Base-by-base conservation (phyloP, 2,113 vertebrate species). In the Orientallactaga bullata region DNA sequence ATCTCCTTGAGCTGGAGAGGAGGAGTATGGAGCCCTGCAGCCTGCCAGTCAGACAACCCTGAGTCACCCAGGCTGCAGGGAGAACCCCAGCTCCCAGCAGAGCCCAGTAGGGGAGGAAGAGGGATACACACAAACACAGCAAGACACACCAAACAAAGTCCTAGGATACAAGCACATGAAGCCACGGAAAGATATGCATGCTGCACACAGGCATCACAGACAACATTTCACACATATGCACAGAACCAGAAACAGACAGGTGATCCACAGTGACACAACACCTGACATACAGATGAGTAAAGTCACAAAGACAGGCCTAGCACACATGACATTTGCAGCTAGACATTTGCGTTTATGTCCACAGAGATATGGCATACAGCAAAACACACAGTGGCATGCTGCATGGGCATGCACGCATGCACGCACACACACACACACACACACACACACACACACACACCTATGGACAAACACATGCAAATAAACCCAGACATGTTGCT, bases 1-100 rank as follows among this genome's bases (percentile, higher is more conserved):
- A 97, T 87, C 61, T 93, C 96, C 92, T 77, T 42, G 26, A 95
- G 90, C 90, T 26, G 84, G 85, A 91, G 74, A 89, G 69, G 84
- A 84, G 78, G 95, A 79, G 78, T 42, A 81, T 58, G 74, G 55
- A 89, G 32, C 69, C 89, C 74, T 68, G 11, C 94, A 37, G 88
- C 82, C 96, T 84, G 94, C 95, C 94, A 95, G 81, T 92, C 93
- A 89, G 92, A n/a, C 1, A 20, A 61, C 77, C 89, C 92, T 83
- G 80, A 81, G 91, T 81, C 55, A 12, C 51, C 89, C n/a, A 47
- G 92, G 89, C 94, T 83, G 47, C 77, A n/a, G 42, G 83, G 37
- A 82, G 78, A 83, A 90, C 93, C 76, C 66, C 32, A 51, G 68
- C 87, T 85, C 55, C 87, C 68, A 12, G 24, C 66, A 92, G 61